Evolutionary conservation across 1,140 invertebrate genomes (phyloP), one percentile per base, ranked within the genome.

Genomic region (Calosoma granatense): DNA sequence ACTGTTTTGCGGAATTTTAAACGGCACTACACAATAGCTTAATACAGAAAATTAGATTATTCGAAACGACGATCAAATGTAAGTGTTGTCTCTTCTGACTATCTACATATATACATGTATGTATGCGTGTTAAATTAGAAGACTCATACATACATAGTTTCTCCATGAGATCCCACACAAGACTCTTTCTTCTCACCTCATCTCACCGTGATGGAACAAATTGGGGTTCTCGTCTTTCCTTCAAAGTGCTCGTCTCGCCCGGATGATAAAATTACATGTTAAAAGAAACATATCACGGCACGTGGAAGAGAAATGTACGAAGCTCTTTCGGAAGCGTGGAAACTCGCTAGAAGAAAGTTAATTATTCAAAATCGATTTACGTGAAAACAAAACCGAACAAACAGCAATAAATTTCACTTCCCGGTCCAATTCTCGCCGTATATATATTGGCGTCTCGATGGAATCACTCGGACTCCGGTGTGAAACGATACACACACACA

Each of bases 301-400:
- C 14, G 26, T 30, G 26, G 26, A 30, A 4, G 26, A 30, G 14
- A 30, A 14, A 30, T 30, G 14, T 30, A 30, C 26, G 26, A 6
- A 30, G 4, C 26, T 30, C 14, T 4, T 6, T 6, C 26, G 26
- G 26, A 14, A 4, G 14, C 26, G 26, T 14, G 26, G 14, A 14
- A 30, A 30, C 26, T 30, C 6, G 4, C 26, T 30, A 6, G 41
- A 47, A 47, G 41, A 17, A 47, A 47, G 41, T 47, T 47, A 47
- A 47, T 47, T 47, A 47, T 47, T 47, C 41, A 47, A 47, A 47
- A 47, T 47, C 41, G 41, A 47, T 47, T 47, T 47, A 47, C 41
- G 41, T 47, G 41, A 47, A 47, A 47, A 47, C 41, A 47, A 47
- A 47, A 47, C 41, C 15, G 41, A 47, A 47, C 41, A 47, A 47